Evolutionary conservation across 2,888 invertebrate species (phyloP), one percentile per base, ranked within the genome.

Genomic region (Hyposoter dolosus): DNA sequence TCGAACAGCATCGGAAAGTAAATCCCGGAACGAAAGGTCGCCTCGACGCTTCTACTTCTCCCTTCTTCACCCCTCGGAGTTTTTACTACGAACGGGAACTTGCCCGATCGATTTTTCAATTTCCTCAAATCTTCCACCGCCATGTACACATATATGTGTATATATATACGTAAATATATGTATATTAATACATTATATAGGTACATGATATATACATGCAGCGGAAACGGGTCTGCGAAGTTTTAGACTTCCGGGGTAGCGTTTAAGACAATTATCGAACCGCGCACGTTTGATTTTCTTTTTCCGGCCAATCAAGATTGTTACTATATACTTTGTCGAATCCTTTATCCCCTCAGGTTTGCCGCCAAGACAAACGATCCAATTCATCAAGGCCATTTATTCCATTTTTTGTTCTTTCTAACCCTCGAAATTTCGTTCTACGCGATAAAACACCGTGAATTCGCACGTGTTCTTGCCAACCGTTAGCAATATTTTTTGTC

Each of bases 51-150:
- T n/a, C 28, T 77, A n/a, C 43, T 9, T 9, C 66, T 40, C 10
- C 19, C 19, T 12, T 50, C 50, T 50, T 65, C 9, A 9, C 66
- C 43, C 17, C 19, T 50, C 66, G 19, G 40, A 65, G 76, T 65
- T 79, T 83, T 68, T 65, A 66, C 83, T 71, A 68, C 65, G 60
- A 65, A 45, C 23, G 72, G 65, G 19, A 82, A 81, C 69, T 81
- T 71, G 35, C 74, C 74, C 65, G 83, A 84, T 86, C 83, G 82
- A 83, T 84, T 86, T 75, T 75, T 83, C 78, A 69, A 78, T 82
- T 69, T 82, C 75, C 68, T 84, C 78, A 60, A 47, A 68, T 76
- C 56, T 50, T 66, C 23, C 53, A 75, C 50, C 76, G 15, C 45
- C 84, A n/a, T 65, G 56, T 65, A 65, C 40, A 43, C 63, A 50